These are phyloP conservation scores for Scortum barcoo DNA, from an alignment of 2,113 vertebrate species.

Conservation along the genomic window DNA sequence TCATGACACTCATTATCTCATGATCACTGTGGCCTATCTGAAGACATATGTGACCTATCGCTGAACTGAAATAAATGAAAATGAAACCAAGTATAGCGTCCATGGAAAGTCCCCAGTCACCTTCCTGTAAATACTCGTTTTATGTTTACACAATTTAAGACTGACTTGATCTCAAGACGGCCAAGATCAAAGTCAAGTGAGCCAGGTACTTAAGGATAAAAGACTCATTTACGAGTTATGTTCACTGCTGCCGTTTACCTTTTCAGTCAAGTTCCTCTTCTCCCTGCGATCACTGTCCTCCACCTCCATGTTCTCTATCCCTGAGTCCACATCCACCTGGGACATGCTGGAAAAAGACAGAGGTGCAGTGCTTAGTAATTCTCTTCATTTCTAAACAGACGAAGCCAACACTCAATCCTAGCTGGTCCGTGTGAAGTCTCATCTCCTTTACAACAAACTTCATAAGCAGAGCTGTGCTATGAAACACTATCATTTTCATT, in stretches of 20 bases:
- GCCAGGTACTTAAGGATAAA: background rate
- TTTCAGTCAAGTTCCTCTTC: slow-evolving; percentile 94
- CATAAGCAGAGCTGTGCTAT: background rate
- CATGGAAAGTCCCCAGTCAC: slow-evolving; percentile 39
- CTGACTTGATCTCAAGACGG: background rate
- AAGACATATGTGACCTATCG: background rate
- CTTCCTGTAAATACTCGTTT: slow-evolving; percentile 2
- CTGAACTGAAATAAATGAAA: background rate
- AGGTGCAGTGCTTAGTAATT: slow-evolving; percentile 6
- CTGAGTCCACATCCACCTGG: slow-evolving; percentile 99
- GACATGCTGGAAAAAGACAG: slow-evolving; percentile 89
- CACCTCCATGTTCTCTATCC: slow-evolving; percentile 99
- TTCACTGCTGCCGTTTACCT: slow-evolving; percentile 82
- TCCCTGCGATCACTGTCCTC: slow-evolving; percentile 97
- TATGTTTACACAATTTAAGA: background rate
- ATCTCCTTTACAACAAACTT: background rate
- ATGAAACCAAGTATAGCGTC: slow-evolving; percentile 6
- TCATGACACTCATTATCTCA: background rate
- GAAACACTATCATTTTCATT: background rate
- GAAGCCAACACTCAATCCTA: background rate
- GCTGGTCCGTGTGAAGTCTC: background rate
- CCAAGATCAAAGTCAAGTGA: slow-evolving; percentile 18
- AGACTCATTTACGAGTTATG: background rate
- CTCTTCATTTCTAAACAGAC: background rate
- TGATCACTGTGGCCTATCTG: background rate